Evolutionary conservation across 2,888 invertebrate species (phyloP).

Genomic region (Helleia helle): DNA sequence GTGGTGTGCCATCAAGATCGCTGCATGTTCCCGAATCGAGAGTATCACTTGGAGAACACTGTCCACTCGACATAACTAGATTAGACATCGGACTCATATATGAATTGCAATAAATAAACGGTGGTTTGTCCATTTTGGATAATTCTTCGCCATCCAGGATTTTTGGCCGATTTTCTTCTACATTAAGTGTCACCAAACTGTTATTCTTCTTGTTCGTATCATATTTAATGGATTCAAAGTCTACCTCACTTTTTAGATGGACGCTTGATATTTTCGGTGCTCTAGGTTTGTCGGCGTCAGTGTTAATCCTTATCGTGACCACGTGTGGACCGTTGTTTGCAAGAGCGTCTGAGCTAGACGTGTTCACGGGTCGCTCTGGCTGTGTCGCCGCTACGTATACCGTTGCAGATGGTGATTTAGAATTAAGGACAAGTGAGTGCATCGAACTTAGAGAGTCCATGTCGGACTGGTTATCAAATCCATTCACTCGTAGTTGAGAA

Average conservation of each 20-base stretch:
- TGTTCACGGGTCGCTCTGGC: constrained; percentile 61
- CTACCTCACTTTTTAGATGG: constrained; percentile 62
- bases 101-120: constrained; percentile 77
- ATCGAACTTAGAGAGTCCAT: constrained; percentile 66
- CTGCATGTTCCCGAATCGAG: constrained; percentile 90
- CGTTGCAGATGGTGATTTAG: constrained; percentile 67
- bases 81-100: constrained; percentile 68
- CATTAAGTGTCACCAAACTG: constrained; percentile 76
- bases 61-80: constrained; percentile 83
- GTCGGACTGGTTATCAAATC: constrained; percentile 42
- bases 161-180: constrained; percentile 57
- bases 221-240: constrained; percentile 52
- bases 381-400: constrained; percentile 70
- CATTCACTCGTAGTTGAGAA: constrained; percentile 37
- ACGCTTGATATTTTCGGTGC: constrained; percentile 65
- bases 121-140: constrained; percentile 56
- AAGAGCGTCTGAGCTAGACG: constrained; percentile 54
- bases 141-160: constrained; percentile 68
- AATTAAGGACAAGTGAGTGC: constrained; percentile 73
- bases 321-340: constrained; percentile 72
- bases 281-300: constrained; percentile 68
- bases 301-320: constrained; percentile 81
- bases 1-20: constrained; percentile 84
- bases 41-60: constrained; percentile 88
- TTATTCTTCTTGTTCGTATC: constrained; percentile 58